A percentile compares a stretch with the other conserved stretches of the same genome.
These are phyloP conservation scores for Anas platyrhynchos DNA, from an alignment of 2,113 vertebrate genomes.

Conservation along the genomic window DNA sequence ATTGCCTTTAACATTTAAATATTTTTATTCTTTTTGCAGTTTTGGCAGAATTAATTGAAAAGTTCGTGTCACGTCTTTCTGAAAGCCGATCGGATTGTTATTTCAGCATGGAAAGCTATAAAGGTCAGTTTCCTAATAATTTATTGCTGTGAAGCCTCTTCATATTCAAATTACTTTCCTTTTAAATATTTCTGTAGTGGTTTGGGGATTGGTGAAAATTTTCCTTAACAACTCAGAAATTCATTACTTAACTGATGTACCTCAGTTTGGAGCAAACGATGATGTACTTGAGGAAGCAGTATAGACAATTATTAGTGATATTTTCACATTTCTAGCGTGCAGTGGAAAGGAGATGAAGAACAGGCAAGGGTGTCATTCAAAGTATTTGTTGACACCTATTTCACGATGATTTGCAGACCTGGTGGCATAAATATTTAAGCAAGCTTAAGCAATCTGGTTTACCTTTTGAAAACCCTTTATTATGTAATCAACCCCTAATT, in stretches of 20 bases:
- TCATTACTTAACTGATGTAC: neutral
- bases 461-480: neutral
- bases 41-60: slow-evolving; percentile 89
- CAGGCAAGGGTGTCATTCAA: neutral
- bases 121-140: slow-evolving; percentile 82
- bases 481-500: neutral
- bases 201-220: neutral
- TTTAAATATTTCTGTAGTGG: neutral
- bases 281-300: neutral
- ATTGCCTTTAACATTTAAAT: slow-evolving; percentile 46
- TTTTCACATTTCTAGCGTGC: neutral
- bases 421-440: neutral
- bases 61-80: slow-evolving; percentile 82
- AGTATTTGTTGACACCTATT: neutral
- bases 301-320: neutral
- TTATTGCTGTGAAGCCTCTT: neutral
- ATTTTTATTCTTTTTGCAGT: slow-evolving; percentile 76
- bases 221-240: neutral
- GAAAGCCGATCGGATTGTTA: slow-evolving; percentile 78
- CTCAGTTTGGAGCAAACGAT: neutral
- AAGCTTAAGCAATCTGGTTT: neutral
- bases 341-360: neutral
- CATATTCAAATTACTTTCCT: neutral
- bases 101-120: slow-evolving; percentile 78
- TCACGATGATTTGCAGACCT: neutral